Percentiles rank a stretch among this genome's conserved stretches.
phyloP scores from a whole-genome alignment of 2,113 vertebrate genomes.

The Bungarus multicinctus region DNA sequence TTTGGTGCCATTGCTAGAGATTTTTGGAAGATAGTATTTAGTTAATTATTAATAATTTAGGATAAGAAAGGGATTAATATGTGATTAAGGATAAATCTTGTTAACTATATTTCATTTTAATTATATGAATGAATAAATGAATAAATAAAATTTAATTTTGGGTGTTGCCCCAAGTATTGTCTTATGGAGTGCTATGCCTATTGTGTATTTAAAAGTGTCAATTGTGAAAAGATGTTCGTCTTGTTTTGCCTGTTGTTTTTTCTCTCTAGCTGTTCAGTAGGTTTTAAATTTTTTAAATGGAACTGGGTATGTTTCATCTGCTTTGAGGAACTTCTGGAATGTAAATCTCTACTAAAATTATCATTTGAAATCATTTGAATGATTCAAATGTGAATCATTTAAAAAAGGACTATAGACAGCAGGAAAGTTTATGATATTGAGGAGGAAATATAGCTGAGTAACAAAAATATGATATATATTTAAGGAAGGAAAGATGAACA shows the following conservation, averaged over 20 bases:
- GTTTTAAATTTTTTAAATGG: not conserved
- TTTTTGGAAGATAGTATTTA: not conserved
- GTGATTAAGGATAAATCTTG: not conserved
- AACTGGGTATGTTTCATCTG: not conserved
- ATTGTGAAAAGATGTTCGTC: not conserved
- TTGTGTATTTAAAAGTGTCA: not conserved
- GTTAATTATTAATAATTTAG: not conserved
- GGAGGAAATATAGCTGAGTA: not conserved
- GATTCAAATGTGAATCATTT: not conserved
- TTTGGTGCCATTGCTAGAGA: not conserved
- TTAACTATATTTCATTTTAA: not conserved
- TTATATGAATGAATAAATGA: not conserved
- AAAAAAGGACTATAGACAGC: not conserved
- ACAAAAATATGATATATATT: not conserved
- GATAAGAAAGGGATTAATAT: not conserved
- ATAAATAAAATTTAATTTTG: not conserved
- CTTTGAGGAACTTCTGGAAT: not conserved
- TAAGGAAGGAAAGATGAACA: not conserved
- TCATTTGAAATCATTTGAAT: not conserved
- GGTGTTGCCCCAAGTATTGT: not conserved
- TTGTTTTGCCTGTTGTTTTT: not conserved
- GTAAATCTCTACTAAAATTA: not conserved
- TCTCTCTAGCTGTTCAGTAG: not conserved
- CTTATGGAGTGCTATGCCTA: not conserved
- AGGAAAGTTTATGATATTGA: not conserved